Evolutionary conservation across 2,113 vertebrate species (phyloP).

Genomic region (Cinclus mexicanus): DNA sequence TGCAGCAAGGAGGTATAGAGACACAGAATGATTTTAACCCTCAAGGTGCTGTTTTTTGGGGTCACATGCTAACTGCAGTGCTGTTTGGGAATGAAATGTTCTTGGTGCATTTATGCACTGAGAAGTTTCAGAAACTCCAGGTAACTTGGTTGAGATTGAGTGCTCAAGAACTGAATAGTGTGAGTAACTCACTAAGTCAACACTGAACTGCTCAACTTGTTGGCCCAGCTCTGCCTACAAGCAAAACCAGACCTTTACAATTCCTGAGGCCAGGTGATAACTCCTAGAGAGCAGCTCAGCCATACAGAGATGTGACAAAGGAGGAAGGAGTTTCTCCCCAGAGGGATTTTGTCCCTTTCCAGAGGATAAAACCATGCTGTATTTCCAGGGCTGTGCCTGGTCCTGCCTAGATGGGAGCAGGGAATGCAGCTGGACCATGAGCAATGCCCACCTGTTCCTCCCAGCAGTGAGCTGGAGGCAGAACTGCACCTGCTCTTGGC

Average conservation of each 20-base stretch:
- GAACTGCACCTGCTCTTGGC: neutral
- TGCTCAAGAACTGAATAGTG: neutral
- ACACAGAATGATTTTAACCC: neutral
- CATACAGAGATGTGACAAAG: neutral
- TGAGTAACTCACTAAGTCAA: neutral
- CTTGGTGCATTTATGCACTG: rapidly evolving
- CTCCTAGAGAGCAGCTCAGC: neutral
- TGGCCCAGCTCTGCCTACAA: neutral
- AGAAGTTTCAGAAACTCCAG: neutral
- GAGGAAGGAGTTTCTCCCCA: neutral
- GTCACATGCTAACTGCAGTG: rapidly evolving
- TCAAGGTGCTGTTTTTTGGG: neutral
- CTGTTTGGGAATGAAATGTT: neutral
- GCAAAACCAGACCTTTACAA: neutral
- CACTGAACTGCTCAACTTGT: neutral
- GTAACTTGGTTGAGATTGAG: neutral
- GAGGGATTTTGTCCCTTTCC: neutral
- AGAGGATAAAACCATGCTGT: neutral
- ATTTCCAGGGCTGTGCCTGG: neutral
- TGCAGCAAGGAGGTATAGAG: neutral
- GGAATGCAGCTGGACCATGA: neutral
- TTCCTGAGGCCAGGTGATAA: neutral
- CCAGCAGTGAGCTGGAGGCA: neutral
- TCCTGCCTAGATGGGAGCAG: neutral
- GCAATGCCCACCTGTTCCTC: neutral